A percentile compares a stretch with the other conserved stretches of the same genome.
Conservation (phyloP, 2,113 vertebrate species). For the Otolemur garnettii region DNA sequence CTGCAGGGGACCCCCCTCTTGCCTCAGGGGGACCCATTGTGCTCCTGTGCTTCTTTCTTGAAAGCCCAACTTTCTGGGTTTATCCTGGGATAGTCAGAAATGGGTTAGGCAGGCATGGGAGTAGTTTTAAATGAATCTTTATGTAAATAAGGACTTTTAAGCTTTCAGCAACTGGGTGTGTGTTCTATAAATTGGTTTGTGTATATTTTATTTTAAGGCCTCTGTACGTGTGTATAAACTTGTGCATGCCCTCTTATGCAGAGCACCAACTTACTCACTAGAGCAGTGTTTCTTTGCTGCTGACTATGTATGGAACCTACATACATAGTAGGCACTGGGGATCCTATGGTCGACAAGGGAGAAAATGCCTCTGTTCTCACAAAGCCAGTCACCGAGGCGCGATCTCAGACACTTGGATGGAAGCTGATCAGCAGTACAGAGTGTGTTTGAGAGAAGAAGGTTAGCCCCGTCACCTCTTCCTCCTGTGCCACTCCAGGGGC, state of each 20-base stretch:
- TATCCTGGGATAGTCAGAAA: not conserved
- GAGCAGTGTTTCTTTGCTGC: rapidly evolving
- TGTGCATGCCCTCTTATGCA: not conserved
- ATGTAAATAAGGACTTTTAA: not conserved
- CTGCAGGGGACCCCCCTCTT: not conserved
- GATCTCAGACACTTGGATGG: too few species aligned
- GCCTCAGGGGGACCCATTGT: not conserved
- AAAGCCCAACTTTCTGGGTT: not conserved
- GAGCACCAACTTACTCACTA: not conserved
- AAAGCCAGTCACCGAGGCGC: not conserved
- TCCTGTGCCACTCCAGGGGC: not conserved
- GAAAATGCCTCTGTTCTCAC: too few species aligned
- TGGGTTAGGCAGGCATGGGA: not conserved
- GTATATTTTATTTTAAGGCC: not conserved
- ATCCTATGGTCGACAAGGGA: not conserved
- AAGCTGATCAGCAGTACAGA: not conserved
- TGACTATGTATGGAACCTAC: not conserved
- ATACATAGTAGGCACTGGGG: not conserved
- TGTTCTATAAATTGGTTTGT: not conserved
- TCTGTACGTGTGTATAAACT: not conserved
- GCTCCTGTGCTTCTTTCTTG: not conserved
- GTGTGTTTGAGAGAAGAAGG: not conserved
- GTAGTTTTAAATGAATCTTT: not conserved
- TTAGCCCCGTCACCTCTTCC: rapidly evolving
- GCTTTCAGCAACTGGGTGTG: not conserved